Evolutionary conservation across 2,113 vertebrate species (phyloP).

Genomic region (cattle (Bos taurus)): ARS-UCD2.0 NC_037354.1:39132501-39133000

Average conservation of each 20-base stretch:
- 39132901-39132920: neutral
- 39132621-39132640: neutral
- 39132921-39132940: neutral
- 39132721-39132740: neutral
- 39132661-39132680: neutral
- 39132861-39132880: neutral
- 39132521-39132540: constrained; percentile 3
- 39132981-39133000: neutral
- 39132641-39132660: neutral
- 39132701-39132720: neutral
- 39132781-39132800: neutral
- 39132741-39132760: neutral
- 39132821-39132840: neutral
- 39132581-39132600: neutral
- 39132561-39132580: neutral
- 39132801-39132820: fast-evolving
- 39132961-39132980: neutral
- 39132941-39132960: neutral
- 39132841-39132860: neutral
- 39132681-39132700: neutral
- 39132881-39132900: neutral
- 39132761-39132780: no score
- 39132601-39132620: neutral
- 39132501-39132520: neutral
- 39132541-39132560: neutral